A percentile compares a stretch with the other conserved stretches of the same genome.
These are phyloP conservation scores for Talpa occidentalis DNA, from an alignment of 2,113 vertebrate genomes.

Conservation along the genomic window DNA sequence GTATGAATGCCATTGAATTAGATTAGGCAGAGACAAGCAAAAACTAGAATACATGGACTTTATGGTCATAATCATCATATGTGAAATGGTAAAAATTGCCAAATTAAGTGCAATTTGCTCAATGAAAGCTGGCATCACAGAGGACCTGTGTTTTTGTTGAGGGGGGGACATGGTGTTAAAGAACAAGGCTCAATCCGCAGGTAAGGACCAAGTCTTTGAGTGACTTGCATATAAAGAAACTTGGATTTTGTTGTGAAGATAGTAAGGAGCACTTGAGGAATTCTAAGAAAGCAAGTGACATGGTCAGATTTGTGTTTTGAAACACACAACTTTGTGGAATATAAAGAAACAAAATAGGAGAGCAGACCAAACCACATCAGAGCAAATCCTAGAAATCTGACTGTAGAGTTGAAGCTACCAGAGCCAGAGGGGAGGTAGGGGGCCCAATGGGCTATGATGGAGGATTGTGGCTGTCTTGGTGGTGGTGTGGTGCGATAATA, in stretches of 20 bases:
- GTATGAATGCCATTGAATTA: not conserved
- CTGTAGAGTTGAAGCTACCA: too few species aligned
- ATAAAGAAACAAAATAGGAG: too few species aligned
- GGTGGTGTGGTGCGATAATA: too few species aligned
- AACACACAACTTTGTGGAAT: not conserved
- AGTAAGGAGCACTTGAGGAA: not conserved
- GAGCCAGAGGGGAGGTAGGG: too few species aligned
- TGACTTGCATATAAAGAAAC: not conserved
- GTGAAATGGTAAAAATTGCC: not conserved
- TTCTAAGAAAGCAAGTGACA: not conserved
- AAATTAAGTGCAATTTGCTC: rapidly evolving
- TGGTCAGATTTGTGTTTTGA: not conserved
- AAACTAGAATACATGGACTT: not conserved
- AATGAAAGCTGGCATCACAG: not conserved
- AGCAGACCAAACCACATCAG: too few species aligned
- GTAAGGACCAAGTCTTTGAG: not conserved
- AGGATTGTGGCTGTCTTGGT: too few species aligned
- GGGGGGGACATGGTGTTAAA: not conserved
- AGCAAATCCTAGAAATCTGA: too few species aligned
- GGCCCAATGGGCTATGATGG: too few species aligned
- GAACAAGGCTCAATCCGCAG: not conserved
- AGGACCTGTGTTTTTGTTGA: not conserved
- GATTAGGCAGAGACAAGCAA: not conserved
- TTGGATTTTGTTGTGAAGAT: not conserved
- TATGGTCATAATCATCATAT: not conserved